Conservation (phyloP, 2,113 vertebrate species). For the Tenrec ecaudatus region DNA sequence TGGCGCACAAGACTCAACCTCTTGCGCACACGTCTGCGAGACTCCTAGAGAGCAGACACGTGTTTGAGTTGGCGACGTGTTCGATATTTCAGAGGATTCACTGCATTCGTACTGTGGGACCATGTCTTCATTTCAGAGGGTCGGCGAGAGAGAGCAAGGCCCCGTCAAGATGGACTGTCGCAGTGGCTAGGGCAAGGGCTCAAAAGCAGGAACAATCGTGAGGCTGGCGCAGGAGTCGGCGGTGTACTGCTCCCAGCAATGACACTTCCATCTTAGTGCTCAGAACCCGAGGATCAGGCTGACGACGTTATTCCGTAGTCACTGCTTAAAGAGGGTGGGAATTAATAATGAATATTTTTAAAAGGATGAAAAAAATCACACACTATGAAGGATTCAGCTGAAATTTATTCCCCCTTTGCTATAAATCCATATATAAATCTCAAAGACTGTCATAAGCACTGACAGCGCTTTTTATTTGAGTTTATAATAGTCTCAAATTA, state of each 20-base stretch:
- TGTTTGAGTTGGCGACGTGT: background rate
- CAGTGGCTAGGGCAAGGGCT: too few relatives aligned
- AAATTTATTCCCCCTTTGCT: conserved; percentile 20
- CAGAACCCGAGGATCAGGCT: background rate
- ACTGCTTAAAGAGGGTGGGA: background rate
- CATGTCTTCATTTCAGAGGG: background rate
- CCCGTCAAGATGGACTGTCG: too few relatives aligned
- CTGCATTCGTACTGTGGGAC: background rate
- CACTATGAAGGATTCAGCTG: conserved; percentile 17
- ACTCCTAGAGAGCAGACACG: background rate
- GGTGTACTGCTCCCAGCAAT: too few relatives aligned
- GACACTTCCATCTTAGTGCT: background rate
- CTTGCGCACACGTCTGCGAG: background rate
- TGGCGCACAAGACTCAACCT: background rate
- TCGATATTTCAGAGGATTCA: background rate
- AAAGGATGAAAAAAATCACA: conserved; percentile 1
- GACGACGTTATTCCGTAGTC: background rate
- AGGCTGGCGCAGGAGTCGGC: too few relatives aligned
- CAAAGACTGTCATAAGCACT: conserved; percentile 17
- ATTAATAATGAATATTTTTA: background rate
- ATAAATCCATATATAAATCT: conserved; percentile 1
- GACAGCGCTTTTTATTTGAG: conserved; percentile 10
- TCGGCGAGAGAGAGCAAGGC: background rate
- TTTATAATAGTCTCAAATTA: conserved; percentile 56
- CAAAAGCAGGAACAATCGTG: too few relatives aligned